Conservation (phyloP, 2,888 invertebrate genomes). For the Lithodes maja region DNA sequence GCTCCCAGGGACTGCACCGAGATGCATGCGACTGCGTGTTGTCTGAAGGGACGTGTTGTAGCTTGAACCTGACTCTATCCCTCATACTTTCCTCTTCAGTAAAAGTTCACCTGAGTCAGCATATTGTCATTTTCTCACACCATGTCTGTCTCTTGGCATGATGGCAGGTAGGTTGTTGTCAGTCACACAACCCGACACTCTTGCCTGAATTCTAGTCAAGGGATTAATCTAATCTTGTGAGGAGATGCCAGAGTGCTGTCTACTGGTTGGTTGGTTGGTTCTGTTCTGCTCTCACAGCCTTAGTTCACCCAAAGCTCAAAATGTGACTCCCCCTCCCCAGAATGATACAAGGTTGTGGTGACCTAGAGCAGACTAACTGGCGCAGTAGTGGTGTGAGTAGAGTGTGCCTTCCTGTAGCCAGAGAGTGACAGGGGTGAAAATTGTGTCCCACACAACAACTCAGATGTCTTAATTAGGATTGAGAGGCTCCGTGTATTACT, state of each 20-base stretch:
- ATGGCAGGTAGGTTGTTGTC: conserved; percentile 50
- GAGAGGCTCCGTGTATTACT: no score
- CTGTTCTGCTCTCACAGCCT: conserved; percentile 41
- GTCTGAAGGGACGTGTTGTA: conserved; percentile 64
- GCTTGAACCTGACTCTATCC: conserved; percentile 64
- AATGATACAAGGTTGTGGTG: neutral
- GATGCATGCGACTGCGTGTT: conserved; percentile 68
- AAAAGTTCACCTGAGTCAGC: conserved; percentile 60
- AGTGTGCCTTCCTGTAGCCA: conserved; percentile 58
- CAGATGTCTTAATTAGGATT: no score
- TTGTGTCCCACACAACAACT: no score
- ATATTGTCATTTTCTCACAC: conserved; percentile 63
- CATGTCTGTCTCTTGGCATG: conserved; percentile 46
- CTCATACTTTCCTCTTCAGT: conserved; percentile 64
- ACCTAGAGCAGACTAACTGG: conserved; percentile 45
- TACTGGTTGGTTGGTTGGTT: conserved; percentile 51
- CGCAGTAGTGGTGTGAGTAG: conserved; percentile 62
- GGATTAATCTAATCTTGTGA: conserved; percentile 56
- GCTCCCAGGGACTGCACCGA: conserved; percentile 52
- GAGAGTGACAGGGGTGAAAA: conserved; percentile 46
- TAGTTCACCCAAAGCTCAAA: neutral
- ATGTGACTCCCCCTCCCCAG: neutral
- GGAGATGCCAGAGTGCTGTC: conserved; percentile 57
- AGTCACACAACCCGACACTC: conserved; percentile 4
- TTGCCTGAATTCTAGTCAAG: conserved; percentile 36